A percentile compares a stretch with the other conserved stretches of the same genome.
Conservation (phyloP, 2,113 vertebrate genomes). For the Tupaia tana region DNA sequence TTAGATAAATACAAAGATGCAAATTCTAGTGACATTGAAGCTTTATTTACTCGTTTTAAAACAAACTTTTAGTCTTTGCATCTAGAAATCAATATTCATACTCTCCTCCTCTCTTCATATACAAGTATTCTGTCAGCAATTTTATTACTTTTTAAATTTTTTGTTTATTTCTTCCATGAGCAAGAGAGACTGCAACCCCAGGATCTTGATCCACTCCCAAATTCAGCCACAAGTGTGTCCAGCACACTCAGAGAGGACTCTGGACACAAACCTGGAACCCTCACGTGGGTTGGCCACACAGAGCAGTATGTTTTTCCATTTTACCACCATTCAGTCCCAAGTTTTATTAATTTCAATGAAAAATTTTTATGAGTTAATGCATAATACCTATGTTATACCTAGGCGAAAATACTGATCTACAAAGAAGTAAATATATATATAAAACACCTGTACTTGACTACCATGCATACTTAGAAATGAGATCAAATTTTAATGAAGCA, state of each 20-base stretch:
- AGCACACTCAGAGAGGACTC: too few species aligned
- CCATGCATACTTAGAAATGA: not conserved
- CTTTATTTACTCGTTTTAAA: constrained; percentile 56
- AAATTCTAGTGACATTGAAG: constrained; percentile 11
- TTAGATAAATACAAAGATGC: constrained; percentile 16
- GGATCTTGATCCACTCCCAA: too few species aligned
- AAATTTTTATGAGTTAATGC: constrained; percentile 8
- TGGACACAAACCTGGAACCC: too few species aligned
- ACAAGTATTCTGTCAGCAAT: not conserved
- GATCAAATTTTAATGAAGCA: constrained; percentile 28
- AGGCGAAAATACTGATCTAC: not conserved
- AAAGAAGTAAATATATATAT: not conserved
- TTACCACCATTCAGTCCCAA: not conserved
- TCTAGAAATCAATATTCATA: constrained; percentile 32
- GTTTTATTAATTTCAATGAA: constrained; percentile 37
- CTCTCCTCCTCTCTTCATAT: constrained; percentile 8
- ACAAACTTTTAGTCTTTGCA: not conserved
- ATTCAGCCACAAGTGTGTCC: too few species aligned
- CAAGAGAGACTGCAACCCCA: too few species aligned
- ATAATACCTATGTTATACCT: not conserved
- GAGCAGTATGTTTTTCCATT: too few species aligned
- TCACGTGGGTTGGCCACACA: too few species aligned
- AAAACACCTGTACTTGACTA: constrained; percentile 37
- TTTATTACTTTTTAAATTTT: not conserved
- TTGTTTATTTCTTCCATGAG: too few species aligned